Base-by-base conservation (phyloP, 2,797 vertebrate genomes). In the Hippopotamyrus pictus region DNA sequence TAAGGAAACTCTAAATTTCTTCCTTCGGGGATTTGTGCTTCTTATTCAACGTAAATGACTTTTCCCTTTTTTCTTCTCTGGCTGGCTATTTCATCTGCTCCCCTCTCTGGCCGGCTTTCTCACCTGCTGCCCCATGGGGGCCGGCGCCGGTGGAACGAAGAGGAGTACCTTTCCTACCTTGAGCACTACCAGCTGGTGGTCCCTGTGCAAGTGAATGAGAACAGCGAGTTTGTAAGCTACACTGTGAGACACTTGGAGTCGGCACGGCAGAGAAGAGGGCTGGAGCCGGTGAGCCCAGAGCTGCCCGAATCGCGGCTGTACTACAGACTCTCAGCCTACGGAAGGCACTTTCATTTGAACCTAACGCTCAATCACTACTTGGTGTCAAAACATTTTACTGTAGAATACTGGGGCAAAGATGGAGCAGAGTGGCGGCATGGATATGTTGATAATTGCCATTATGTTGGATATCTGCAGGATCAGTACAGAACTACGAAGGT, bases 91-190 rank as follows among this genome's bases (percentile, higher is more conserved):
- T 29, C 83, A 50, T 22, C 83, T 3, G 19, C 48, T 29, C n/a
- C 19, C 25, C 22, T 29, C 22, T 33, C 48, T 51, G 69, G 69
- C 79, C 19, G 41, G 79, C 53, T 44, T 29, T 53, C 33, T 88
- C 83, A 53, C 62, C 59, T 22, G 90, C 46, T 86, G 22, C 83
- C 76, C 53, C 84, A 2, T 53, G 73, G n/a, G 29, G 51, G 51
- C 22, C 14, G 46, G 57, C 22, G 48, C 22, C 19, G 59, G 29
- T 46, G 54, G 84, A 41, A 33, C 51, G 96, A 97, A 99, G 98
- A 98, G 96, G 98, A 99, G 96, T 99, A 98, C 97, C 97, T 99
- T 96, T 98, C 97, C 95, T 97, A 97, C 93, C 97, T 99, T 97
- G 97, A 98, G 96, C 97, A 99, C 94, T 99, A 98, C 96, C 98